Base-by-base conservation (phyloP, 1,140 invertebrate species). In the Hormaphis cornu region DNA sequence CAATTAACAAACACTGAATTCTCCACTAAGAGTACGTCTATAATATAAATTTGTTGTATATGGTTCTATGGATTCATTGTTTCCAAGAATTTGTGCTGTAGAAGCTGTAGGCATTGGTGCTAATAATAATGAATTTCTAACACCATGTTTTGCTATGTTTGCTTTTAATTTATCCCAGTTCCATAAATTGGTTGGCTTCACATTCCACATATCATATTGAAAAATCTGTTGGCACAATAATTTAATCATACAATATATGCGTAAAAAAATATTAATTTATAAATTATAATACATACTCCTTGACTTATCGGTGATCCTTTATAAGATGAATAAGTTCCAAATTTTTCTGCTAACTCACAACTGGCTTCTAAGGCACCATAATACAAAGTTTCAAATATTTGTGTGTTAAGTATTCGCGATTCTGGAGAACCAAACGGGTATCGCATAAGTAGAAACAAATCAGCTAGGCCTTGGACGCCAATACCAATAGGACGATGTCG, bases 91-190 rank as follows among this genome's bases (percentile, higher is more conserved):
- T 81, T 99, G 97, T 7, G 97, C 96, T 1, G 97, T 99, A 1
- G 95, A 98, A 14, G 97, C 96, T 14, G 97, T 99, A 2, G 97
- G 97, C 97, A 99, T 99, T 1, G 96, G 95, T 0, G 97, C 95
- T 53, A 99, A 73, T 3, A 99, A 80, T 9, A 99, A 81, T 16
- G 93, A 97, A 82, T 99, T 99, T 53, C 96, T 81, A 0, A 99
- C 81, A 26, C 97, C 97, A 81, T 94, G 83, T 78, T 92, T 84
- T 10, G 87, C 86, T 74, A 99, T 98, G 75, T 91, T 90, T 72
- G 81, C 82, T 78, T 95, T 95, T 33, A 99, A 80, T 14, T 75
- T 79, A 18, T 77, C 74, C 97, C 97, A 99, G 76, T 99, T 85
- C 88, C 93, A 96, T 8, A 95, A 80, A 75, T 87, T 80, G 42